Evolutionary conservation across 2,888 invertebrate species (phyloP), one percentile per base, ranked within the genome.

Genomic region (Acleris holmiana): DNA sequence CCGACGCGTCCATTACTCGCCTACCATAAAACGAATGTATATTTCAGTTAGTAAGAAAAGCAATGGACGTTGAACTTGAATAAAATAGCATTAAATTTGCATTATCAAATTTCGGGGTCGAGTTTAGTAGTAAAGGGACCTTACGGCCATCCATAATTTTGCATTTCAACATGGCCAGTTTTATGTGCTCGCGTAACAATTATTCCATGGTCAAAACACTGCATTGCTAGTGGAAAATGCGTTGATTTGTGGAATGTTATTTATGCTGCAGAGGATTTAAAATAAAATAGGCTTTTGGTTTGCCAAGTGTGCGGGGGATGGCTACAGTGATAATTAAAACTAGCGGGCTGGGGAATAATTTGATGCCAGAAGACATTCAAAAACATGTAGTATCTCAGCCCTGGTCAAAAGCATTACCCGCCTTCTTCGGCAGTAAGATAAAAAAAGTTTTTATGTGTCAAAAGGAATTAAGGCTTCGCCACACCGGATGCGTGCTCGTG

Each of bases 141-240:
- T 65, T 50, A 65, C 65, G 65, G 49, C 65, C 59, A 65, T 65
- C 35, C 65, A 65, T 65, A 65, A 65, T 65, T 65, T 65, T 65
- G 65, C 60, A 65, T 65, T 65, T 65, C 65, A 65, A 65, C 65
- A 55, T 65, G 55, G 65, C 54, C 50, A 65, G 65, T 65, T 65
- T 65, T 65, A 60, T 65, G 60, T 55, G 55, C 54, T 55, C 54
- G 54, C 54, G 65, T 60, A 65, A 65, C 65, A 65, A 65, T 65
- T 65, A 65, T 59, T 65, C 65, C 60, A 65, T 49, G 65, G 65
- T 65, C 65, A 65, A 60, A 65, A 65, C 60, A 65, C 59, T 64
- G 59, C 59, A 63, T 63, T 58, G 64, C 58, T 65, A 59, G 64
- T 65, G 65, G 65, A 46, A 65, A 65, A 65, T 60, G 59, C 65